phyloP scores from a whole-genome alignment of 1,140 invertebrate genomes.

The Pogonomyrmex californicus region DNA sequence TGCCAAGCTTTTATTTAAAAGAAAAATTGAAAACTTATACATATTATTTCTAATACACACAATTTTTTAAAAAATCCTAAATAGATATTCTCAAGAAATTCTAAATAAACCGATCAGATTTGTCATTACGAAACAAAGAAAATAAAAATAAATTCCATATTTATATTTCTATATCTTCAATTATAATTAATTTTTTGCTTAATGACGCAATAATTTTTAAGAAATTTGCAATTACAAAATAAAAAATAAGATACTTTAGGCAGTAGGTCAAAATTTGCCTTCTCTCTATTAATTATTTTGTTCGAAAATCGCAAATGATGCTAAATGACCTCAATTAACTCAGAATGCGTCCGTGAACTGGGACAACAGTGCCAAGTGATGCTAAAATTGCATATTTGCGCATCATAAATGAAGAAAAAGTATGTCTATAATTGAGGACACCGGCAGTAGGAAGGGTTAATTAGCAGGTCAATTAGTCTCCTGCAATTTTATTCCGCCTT shows the following conservation, averaged over 20 bases:
- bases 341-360: not conserved
- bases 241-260: not conserved
- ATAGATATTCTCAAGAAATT: not conserved
- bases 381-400: conserved; percentile 37
- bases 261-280: not conserved
- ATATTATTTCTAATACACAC: conserved; percentile 2
- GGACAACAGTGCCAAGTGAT: not conserved
- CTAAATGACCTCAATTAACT: conserved; percentile 9
- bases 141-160: not conserved
- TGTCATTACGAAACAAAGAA: not conserved
- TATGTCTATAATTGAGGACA: conserved; percentile 38
- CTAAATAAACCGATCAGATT: not conserved
- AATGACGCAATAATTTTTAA: not conserved
- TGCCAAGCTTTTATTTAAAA: not conserved
- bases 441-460: conserved; percentile 22
- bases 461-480: conserved; percentile 45
- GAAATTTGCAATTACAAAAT: not conserved
- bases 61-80: too few species aligned
- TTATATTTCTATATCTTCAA: not conserved
- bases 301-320: conserved; percentile 1
- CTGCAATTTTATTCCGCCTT: conserved; percentile 30
- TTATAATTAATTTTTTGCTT: not conserved
- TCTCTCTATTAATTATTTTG: conserved; percentile 1
- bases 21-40: not conserved
- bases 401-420: conserved; percentile 48